A percentile compares a stretch with the other conserved stretches of the same genome.
Evolutionary conservation across 1,140 invertebrate genomes (phyloP).

Genomic region (Procambarus virginalis): DNA sequence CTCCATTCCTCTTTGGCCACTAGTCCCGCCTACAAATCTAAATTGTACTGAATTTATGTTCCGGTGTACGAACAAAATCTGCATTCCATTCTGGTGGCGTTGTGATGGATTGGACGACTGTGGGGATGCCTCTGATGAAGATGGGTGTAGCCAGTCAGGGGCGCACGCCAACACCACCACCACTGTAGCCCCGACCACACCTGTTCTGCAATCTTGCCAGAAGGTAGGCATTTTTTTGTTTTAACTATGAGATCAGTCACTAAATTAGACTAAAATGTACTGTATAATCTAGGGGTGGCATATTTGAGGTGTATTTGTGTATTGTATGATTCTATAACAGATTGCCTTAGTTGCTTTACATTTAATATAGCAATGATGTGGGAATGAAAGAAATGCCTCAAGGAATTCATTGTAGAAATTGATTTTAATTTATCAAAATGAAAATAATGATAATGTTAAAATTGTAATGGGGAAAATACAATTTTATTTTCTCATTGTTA

Average conservation of each 20-base stretch:
- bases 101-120: slow-evolving; percentile 76
- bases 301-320: no score
- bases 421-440: no score
- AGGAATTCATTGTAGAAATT: no score
- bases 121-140: slow-evolving; percentile 77
- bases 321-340: no score
- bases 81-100: slow-evolving; percentile 75
- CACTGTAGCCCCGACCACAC: not conserved
- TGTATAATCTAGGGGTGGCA: not conserved
- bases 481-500: no score
- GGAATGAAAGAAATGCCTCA: no score
- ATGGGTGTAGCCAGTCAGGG: slow-evolving; percentile 73
- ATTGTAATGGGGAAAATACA: no score
- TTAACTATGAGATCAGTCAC: not conserved
- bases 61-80: slow-evolving; percentile 74
- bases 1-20: slow-evolving; percentile 69
- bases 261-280: not conserved
- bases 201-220: not conserved
- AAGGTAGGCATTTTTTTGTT: not conserved
- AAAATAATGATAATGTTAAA: no score
- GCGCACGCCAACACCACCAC: not conserved
- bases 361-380: no score
- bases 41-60: slow-evolving; percentile 74
- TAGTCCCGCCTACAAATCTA: slow-evolving; percentile 63
- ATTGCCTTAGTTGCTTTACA: no score